These are phyloP conservation scores for Oryzias dopingdopingensis DNA, from an alignment of 2,797 vertebrate genomes.

Conservation along the genomic window DNA sequence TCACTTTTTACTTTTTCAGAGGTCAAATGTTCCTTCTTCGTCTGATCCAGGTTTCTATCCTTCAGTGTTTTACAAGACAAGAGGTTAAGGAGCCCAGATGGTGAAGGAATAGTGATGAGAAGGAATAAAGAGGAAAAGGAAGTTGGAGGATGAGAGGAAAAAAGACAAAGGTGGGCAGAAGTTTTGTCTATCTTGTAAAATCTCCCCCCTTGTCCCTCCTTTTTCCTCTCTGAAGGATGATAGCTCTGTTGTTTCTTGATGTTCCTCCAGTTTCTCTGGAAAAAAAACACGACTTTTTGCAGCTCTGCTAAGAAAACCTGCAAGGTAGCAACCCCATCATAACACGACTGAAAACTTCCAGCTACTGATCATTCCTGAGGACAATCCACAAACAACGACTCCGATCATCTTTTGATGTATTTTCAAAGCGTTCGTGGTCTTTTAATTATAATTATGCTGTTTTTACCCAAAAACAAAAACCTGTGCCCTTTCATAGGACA, in stretches of 20 bases:
- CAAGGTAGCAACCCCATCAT: conserved; percentile 1
- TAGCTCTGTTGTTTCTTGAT: conserved; percentile 63
- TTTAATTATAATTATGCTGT: too few relatives aligned
- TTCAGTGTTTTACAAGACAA: conserved; percentile 31
- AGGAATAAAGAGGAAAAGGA: conserved; percentile 5
- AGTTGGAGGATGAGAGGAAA: not conserved
- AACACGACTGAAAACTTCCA: not conserved
- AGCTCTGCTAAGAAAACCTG: not conserved
- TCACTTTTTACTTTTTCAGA: conserved; percentile 9
- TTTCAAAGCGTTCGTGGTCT: too few relatives aligned
- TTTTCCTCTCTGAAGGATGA: conserved; percentile 45
- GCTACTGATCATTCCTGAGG: too few relatives aligned
- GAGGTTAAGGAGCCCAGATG: conserved; percentile 33
- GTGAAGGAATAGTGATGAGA: conserved; percentile 31
- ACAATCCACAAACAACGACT: too few relatives aligned
- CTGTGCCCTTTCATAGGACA: too few relatives aligned
- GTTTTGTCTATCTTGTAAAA: conserved; percentile 48
- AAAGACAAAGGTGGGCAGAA: conserved; percentile 24
- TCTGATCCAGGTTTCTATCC: conserved; percentile 24
- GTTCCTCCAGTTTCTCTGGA: conserved; percentile 62
- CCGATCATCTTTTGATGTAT: too few relatives aligned
- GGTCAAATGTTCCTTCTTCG: conserved; percentile 33
- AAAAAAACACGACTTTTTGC: conserved; percentile 56
- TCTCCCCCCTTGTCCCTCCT: conserved; percentile 6
- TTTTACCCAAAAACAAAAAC: too few relatives aligned